phyloP scores from a whole-genome alignment of 2,797 vertebrate genomes.

The Enteromius anoplus region DNA sequence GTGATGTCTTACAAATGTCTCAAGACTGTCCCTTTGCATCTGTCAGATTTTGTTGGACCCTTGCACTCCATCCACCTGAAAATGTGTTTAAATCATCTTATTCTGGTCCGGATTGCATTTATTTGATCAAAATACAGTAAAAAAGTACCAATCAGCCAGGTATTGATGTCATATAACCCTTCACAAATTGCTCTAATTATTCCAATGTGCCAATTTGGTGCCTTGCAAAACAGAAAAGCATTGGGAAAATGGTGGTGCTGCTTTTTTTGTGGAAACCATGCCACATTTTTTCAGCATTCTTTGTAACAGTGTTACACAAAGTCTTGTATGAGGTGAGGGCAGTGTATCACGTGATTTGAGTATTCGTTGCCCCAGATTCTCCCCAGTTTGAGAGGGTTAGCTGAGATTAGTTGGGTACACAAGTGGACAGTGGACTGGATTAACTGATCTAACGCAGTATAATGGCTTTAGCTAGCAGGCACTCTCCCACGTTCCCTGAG shows the following conservation, averaged over 20 bases:
- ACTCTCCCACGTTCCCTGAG: slow-evolving; percentile 59
- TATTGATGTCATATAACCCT: too few species aligned
- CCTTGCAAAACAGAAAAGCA: background rate
- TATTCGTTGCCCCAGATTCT: slow-evolving; percentile 57
- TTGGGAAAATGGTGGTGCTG: background rate
- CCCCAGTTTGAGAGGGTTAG: slow-evolving; percentile 54
- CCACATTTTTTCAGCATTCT: background rate
- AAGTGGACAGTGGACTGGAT: slow-evolving; percentile 67
- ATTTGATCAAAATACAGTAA: background rate
- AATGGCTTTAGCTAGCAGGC: slow-evolving; percentile 29
- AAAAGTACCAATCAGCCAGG: background rate
- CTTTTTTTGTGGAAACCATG: background rate
- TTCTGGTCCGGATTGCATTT: background rate
- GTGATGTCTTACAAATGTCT: slow-evolving; percentile 67
- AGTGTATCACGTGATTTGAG: slow-evolving; percentile 50
- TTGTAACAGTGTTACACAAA: background rate
- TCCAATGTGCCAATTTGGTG: background rate
- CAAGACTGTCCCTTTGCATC: slow-evolving; percentile 50
- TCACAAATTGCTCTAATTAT: background rate
- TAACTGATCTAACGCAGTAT: slow-evolving; percentile 63
- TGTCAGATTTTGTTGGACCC: slow-evolving; percentile 60
- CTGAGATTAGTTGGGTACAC: slow-evolving; percentile 72
- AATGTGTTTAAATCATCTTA: background rate
- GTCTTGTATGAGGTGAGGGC: background rate
- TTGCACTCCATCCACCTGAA: background rate